Evolutionary conservation across 2,888 invertebrate genomes (phyloP), one percentile per base, ranked within the genome.

Genomic region (Argyresthia goedartella): DNA sequence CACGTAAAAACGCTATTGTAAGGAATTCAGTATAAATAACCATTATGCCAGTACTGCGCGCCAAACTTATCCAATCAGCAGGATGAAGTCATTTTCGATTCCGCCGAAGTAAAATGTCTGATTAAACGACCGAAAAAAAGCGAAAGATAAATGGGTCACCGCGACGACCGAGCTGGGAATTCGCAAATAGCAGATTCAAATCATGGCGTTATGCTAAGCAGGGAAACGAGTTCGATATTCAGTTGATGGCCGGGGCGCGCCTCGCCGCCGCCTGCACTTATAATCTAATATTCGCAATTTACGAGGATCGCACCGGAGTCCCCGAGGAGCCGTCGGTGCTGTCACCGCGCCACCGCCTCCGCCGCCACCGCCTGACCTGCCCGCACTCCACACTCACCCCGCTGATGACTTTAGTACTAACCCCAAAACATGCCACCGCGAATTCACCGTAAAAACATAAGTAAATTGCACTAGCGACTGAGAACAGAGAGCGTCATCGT

Each of bases 261-360:
- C n/a, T n/a, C 66, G 69, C 79, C 80, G 76, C 82, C 77, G 72
- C 73, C 76, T 77, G 79, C 77, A 81, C 82, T 85, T 84, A 84
- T 85, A 82, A 85, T 85, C 82, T 85, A 85, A 85, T 85, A 85
- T 84, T 82, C 80, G 80, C 81, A 85, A 85, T 85, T 84, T 82
- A 84, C 81, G 81, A 77, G 82, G 81, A 80, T 81, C 81, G 76
- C 76, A 69, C 71, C 67, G 74, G 71, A 67, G 73, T 71, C 66
- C 84, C 80, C 64, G 63, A 57, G 84, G 84, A 82, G 80, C 70
- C 72, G 69, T 68, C 82, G 75, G 72, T 66, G 70, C 82, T 84
- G 84, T 84, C 82, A 81, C 80, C 85, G 73, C 73, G 69, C 67
- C 66, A 57, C n/a, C n/a, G n/a, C n/a, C n/a, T n/a, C n/a, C 62